Conservation (phyloP, 2,888 invertebrate species). For the Melolontha melolontha region DNA sequence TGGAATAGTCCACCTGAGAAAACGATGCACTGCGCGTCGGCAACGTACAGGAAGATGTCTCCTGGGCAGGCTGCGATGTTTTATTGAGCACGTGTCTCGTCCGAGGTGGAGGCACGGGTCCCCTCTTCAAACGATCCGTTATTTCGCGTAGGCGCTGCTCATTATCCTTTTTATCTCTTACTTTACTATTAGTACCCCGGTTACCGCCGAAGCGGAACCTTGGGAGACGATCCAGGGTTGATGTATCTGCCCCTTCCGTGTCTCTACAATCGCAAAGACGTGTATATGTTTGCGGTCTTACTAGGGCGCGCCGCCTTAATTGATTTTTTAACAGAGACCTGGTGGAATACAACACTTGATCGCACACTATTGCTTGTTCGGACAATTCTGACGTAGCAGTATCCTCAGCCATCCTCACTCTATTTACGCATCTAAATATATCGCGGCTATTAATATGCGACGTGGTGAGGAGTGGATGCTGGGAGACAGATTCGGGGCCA, state of each 20-base stretch:
- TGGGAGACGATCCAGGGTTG: constrained; percentile 83
- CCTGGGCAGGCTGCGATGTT: constrained; percentile 45
- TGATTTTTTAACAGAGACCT: constrained; percentile 46
- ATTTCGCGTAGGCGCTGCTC: constrained; percentile 80
- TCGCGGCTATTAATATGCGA: constrained; percentile 65
- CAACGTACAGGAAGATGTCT: constrained; percentile 58
- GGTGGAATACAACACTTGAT: constrained; percentile 59
- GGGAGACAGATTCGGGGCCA: constrained; percentile 68
- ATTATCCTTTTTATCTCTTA: constrained; percentile 66
- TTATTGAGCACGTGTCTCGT: constrained; percentile 55
- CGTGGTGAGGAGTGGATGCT: constrained; percentile 62
- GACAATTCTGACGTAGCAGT: constrained; percentile 61
- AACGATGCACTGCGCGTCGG: constrained; percentile 89
- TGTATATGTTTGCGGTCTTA: constrained; percentile 61
- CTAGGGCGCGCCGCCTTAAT: constrained; percentile 62
- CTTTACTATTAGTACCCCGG: constrained; percentile 57
- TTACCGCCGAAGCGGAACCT: constrained; percentile 79
- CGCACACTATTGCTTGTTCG: constrained; percentile 61
- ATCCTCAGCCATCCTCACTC: constrained; percentile 63
- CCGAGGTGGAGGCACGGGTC: constrained; percentile 62
- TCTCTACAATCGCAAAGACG: constrained; percentile 60
- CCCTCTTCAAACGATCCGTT: constrained; percentile 81
- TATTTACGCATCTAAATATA: constrained; percentile 67
- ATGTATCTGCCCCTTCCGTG: constrained; percentile 54
- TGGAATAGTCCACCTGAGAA: constrained; percentile 84